These are phyloP conservation scores for Physeter macrocephalus DNA, from an alignment of 2,113 vertebrate genomes.

Conservation along the genomic window DNA sequence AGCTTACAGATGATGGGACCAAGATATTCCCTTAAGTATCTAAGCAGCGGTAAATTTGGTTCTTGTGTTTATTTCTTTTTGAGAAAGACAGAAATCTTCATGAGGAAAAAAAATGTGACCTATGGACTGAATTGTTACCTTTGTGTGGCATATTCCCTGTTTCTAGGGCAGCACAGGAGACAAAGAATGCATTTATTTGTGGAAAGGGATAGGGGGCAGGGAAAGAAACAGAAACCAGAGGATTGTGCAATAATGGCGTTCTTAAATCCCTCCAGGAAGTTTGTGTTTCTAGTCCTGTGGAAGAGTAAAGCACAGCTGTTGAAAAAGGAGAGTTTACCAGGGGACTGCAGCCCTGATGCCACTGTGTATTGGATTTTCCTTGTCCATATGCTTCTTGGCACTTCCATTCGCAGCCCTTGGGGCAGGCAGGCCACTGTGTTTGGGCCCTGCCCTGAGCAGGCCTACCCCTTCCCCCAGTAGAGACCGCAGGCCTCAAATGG, in stretches of 20 bases:
- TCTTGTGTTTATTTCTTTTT: not conserved
- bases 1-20: not conserved
- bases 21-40: not conserved
- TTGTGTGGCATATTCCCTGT: constrained; percentile 41
- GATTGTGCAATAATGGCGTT: constrained; percentile 47
- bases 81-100: constrained; percentile 40
- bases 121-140: constrained; percentile 66
- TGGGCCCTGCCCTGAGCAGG: not conserved
- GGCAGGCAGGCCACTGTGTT: not conserved
- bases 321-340: not conserved
- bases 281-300: constrained; percentile 34
- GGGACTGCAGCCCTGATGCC: not conserved
- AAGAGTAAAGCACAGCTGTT: constrained; percentile 17
- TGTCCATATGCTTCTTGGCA: rapidly evolving
- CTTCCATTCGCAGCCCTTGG: not conserved
- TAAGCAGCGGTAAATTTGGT: not conserved
- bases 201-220: constrained; percentile 38
- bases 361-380: not conserved
- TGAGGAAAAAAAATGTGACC: not conserved
- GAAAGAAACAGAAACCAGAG: constrained; percentile 49
- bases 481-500: constrained; percentile 28
- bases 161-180: constrained; percentile 39
- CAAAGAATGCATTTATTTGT: constrained; percentile 67
- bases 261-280: constrained; percentile 61
- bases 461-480: constrained; percentile 54